These are phyloP conservation scores for Lycia hirtaria DNA, from an alignment of 2,888 invertebrate genomes.

Conservation along the genomic window DNA sequence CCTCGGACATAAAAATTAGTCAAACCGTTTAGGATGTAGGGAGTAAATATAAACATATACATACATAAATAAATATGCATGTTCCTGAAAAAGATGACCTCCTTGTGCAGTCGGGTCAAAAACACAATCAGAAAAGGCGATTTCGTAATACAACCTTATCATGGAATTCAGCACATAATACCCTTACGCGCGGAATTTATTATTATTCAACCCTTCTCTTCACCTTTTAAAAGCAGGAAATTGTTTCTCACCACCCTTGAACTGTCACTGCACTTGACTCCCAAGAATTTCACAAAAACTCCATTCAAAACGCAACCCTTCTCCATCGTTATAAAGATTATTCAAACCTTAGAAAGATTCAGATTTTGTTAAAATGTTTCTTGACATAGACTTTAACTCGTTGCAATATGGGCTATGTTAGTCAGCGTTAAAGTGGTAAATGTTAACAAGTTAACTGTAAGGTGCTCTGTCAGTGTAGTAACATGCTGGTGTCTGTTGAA, in stretches of 20 bases:
- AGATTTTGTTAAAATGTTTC: background rate
- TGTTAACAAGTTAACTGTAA: slow-evolving; percentile 28
- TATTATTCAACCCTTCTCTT: slow-evolving; percentile 1
- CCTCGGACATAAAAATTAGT: too few species aligned
- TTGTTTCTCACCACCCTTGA: slow-evolving; percentile 19
- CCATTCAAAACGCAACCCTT: slow-evolving; percentile 11
- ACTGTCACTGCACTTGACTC: slow-evolving; percentile 29
- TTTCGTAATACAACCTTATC: slow-evolving; percentile 5
- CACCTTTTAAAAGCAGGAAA: slow-evolving; percentile 17
- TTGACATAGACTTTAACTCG: slow-evolving; percentile 1
- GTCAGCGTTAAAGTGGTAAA: slow-evolving; percentile 6
- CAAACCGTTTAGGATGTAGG: too few species aligned
- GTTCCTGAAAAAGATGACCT: too few species aligned
- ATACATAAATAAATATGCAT: too few species aligned
- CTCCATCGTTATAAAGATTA: background rate
- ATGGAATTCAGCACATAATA: slow-evolving; percentile 8
- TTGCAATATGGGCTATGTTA: slow-evolving; percentile 5
- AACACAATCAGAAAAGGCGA: background rate
- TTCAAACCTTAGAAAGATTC: background rate
- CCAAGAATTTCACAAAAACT: slow-evolving; percentile 3
- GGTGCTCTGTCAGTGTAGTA: slow-evolving; percentile 22
- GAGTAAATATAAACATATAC: too few species aligned
- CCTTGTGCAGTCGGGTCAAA: background rate
- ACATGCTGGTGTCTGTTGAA: background rate
- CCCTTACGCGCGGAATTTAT: slow-evolving; percentile 11